Percentiles rank a stretch among this genome's conserved stretches.
These are phyloP conservation scores for Oncorhynchus tshawytscha DNA, from an alignment of 2,113 vertebrate species.

Conservation along the genomic window DNA sequence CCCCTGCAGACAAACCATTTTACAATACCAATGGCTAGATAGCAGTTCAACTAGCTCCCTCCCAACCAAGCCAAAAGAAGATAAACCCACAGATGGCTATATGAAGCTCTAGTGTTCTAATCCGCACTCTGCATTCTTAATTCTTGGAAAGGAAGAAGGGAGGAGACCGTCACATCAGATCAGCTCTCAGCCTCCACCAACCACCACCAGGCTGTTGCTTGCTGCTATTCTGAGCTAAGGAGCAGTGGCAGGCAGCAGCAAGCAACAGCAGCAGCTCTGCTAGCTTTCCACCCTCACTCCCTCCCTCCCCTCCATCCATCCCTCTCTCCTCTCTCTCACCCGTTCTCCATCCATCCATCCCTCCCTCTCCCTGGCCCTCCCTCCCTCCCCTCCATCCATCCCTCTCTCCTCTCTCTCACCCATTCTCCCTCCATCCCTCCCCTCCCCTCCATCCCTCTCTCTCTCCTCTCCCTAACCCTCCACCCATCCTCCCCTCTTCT, in stretches of 20 bases:
- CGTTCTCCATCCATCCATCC: neutral
- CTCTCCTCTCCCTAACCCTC: too few species aligned
- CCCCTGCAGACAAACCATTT: too few species aligned
- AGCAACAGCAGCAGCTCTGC: slow-evolving; percentile 25
- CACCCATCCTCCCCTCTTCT: too few species aligned
- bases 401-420: slow-evolving; percentile 6
- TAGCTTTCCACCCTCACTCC: slow-evolving; percentile 44
- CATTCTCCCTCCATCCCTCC: neutral
- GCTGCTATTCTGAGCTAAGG: slow-evolving; percentile 50
- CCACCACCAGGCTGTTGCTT: slow-evolving; percentile 35
- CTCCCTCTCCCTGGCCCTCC: neutral
- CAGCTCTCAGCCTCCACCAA: slow-evolving; percentile 1
- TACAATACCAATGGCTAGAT: too few species aligned
- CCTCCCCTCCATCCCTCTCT: slow-evolving; percentile 17
- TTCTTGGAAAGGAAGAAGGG: neutral
- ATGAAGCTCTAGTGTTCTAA: neutral
- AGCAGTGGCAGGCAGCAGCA: slow-evolving; percentile 23
- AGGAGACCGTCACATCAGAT: neutral
- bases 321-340: slow-evolving; percentile 5
- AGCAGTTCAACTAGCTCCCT: too few species aligned
- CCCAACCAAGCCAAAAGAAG: too few species aligned
- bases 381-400: slow-evolving; percentile 8
- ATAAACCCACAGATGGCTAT: too few species aligned
- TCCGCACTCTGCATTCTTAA: neutral
- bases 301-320: slow-evolving; percentile 5